These are phyloP conservation scores for Dysmachus trigonus DNA, from an alignment of 2,888 invertebrate genomes.

Conservation along the genomic window DNA sequence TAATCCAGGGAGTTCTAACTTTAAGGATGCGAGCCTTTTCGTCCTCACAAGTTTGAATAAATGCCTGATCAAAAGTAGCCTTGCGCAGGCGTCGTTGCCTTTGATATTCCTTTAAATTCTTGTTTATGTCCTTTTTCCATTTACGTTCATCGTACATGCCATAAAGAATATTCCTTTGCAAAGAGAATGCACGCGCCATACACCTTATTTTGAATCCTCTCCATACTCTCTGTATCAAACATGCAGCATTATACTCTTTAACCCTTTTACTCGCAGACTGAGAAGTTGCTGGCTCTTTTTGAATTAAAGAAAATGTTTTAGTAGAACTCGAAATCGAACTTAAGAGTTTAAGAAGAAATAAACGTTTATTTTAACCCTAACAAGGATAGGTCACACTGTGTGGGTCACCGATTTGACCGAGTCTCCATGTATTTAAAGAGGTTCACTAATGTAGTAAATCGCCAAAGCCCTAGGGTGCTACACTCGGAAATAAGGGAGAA, in stretches of 20 bases:
- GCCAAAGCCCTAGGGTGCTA: no score
- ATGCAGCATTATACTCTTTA: constrained; percentile 40
- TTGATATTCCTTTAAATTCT: not conserved
- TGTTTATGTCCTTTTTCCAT: not conserved
- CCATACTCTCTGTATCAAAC: constrained; percentile 62
- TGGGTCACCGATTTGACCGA: no score
- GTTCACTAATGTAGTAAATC: no score
- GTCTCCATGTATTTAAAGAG: no score
- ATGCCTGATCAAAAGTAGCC: constrained; percentile 56
- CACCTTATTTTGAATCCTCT: constrained; percentile 58
- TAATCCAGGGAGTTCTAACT: constrained; percentile 67
- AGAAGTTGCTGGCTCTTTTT: not conserved
- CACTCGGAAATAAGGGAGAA: no score
- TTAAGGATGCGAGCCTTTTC: constrained; percentile 66
- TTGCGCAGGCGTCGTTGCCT: constrained; percentile 51
- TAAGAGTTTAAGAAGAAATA: no score
- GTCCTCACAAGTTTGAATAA: constrained; percentile 61
- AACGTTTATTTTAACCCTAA: no score
- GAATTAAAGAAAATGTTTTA: not conserved
- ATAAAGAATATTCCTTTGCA: constrained; percentile 57
- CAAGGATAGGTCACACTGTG: no score
- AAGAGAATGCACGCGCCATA: constrained; percentile 53
- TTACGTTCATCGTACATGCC: constrained; percentile 59
- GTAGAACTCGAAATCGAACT: not conserved
- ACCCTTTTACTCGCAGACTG: not conserved